These are phyloP conservation scores for Gallinago jamesoni DNA, from an alignment of 2,113 vertebrate genomes.

Conservation along the genomic window DNA sequence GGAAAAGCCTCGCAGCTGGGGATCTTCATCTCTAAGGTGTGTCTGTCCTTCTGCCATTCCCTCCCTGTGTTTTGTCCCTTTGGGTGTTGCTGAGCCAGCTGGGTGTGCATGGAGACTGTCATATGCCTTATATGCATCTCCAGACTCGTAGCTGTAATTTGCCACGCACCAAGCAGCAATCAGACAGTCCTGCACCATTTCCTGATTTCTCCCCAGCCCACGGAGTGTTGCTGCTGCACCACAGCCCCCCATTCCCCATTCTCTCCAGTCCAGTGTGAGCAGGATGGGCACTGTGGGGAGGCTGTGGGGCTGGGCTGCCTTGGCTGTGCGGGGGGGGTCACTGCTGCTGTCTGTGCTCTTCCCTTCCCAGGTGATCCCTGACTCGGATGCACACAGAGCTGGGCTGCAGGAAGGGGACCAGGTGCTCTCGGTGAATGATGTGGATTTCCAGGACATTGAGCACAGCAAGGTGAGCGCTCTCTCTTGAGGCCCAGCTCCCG, in stretches of 20 bases:
- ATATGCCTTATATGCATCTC: background rate
- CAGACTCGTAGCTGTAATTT: background rate
- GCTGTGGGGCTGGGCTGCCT: background rate
- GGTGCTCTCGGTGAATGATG: slow-evolving; percentile 95
- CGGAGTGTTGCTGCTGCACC: background rate
- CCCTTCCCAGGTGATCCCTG: slow-evolving; percentile 87
- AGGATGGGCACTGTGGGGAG: fast-evolving
- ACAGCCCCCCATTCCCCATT: background rate
- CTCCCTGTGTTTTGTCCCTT: fast-evolving
- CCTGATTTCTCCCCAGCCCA: background rate
- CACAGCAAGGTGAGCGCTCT: slow-evolving; percentile 86
- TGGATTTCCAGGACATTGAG: slow-evolving; percentile 98
- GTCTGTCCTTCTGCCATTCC: background rate
- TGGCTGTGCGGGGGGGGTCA: background rate
- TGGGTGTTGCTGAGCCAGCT: background rate
- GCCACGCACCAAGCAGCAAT: background rate
- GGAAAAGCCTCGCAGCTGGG: slow-evolving; percentile 97
- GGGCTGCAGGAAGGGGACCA: slow-evolving; percentile 98
- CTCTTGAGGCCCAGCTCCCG: background rate
- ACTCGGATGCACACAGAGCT: slow-evolving; percentile 93
- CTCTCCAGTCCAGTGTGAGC: fast-evolving
- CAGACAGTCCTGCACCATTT: background rate
- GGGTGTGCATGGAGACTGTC: background rate
- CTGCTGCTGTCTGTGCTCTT: background rate
- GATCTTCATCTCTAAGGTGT: slow-evolving; percentile 98